Conservation (phyloP, 2,888 invertebrate species). For the Oscheius sp. region DNA sequence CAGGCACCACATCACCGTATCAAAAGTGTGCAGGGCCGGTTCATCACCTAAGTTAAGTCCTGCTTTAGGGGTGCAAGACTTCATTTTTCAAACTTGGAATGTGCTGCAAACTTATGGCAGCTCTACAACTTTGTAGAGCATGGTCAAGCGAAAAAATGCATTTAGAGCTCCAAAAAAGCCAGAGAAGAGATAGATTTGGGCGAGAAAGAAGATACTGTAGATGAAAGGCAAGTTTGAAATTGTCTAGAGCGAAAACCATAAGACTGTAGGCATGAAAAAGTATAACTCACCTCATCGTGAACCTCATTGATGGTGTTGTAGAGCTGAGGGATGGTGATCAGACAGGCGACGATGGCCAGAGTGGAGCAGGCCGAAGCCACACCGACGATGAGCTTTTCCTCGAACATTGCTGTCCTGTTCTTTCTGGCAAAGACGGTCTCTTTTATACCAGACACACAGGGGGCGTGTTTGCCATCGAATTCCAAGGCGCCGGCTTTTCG, state of each 20-base stretch:
- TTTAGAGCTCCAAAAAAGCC: neutral
- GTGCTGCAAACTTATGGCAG: no score
- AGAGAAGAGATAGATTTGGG: neutral
- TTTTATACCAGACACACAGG: constrained; percentile 8
- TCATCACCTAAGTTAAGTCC: no score
- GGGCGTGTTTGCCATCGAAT: constrained; percentile 7
- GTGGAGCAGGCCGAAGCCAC: constrained; percentile 54
- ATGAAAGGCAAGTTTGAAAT: neutral
- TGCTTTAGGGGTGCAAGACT: no score
- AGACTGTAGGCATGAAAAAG: no score
- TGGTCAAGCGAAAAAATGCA: no score
- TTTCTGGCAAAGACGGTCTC: neutral
- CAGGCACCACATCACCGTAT: no score
- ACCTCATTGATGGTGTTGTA: constrained; percentile 69
- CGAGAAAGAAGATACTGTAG: neutral
- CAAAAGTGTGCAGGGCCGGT: no score
- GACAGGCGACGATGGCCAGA: constrained; percentile 55
- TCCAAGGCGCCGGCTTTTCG: constrained; percentile 11
- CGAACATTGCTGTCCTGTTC: constrained; percentile 48
- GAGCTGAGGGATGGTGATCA: constrained; percentile 68
- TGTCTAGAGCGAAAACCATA: neutral
- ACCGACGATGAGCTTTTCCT: constrained; percentile 61
- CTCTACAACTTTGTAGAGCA: no score
- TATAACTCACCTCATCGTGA: constrained; percentile 45
- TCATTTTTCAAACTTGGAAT: no score